phyloP scores from a whole-genome alignment of 1,140 invertebrate genomes.

The Procambarus clarkii region DNA sequence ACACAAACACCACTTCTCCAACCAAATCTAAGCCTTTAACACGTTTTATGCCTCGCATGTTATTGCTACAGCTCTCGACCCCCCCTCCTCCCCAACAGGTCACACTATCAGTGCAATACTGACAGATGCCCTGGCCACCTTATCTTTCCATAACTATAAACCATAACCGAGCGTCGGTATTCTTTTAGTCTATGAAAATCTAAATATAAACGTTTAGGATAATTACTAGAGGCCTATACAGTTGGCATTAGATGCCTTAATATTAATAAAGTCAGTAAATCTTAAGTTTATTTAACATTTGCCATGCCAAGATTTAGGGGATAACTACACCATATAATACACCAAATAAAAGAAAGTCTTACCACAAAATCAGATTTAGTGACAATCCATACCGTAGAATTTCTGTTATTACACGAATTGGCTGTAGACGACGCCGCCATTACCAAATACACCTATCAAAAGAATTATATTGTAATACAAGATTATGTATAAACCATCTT shows the following conservation, averaged over 20 bases:
- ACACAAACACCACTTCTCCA: too few species aligned
- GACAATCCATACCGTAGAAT: conserved; percentile 1
- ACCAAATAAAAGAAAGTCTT: neutral
- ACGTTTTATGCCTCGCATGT: too few species aligned
- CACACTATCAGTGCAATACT: too few species aligned
- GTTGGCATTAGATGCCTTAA: neutral
- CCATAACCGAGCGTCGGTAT: too few species aligned
- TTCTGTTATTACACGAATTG: neutral
- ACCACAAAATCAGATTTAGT: neutral
- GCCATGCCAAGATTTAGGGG: neutral
- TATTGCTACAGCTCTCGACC: too few species aligned
- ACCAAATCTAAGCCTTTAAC: too few species aligned
- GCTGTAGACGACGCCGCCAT: neutral
- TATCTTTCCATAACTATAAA: too few species aligned
- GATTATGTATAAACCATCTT: neutral
- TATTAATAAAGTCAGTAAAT: neutral
- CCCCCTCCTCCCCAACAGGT: too few species aligned
- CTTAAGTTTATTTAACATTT: neutral
- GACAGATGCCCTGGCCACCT: too few species aligned
- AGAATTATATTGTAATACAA: neutral
- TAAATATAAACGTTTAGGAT: neutral
- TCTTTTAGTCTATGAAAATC: neutral
- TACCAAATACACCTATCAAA: conserved; percentile 9
- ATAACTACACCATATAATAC: neutral
- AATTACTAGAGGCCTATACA: neutral